Percentiles rank a stretch among this genome's conserved stretches.
These are phyloP conservation scores for Aulostomus chinensis DNA, from an alignment of 2,797 vertebrate genomes.

Conservation along the genomic window DNA sequence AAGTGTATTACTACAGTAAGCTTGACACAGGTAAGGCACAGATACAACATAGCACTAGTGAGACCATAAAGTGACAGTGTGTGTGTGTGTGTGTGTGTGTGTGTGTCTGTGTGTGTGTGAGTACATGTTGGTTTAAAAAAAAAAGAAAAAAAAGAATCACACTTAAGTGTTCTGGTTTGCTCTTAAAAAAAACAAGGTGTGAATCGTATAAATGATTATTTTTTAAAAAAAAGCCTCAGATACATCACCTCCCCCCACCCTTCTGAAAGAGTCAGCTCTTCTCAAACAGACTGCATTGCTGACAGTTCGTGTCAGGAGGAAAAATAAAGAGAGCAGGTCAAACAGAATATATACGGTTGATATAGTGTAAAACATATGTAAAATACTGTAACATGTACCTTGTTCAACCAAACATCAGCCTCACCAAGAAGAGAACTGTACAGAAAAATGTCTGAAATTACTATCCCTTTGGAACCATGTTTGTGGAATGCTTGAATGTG, in stretches of 20 bases:
- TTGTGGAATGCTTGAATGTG: too few species aligned
- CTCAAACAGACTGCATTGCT: slow-evolving; percentile 14
- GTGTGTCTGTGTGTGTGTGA: too few species aligned
- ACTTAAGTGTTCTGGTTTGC: too few species aligned
- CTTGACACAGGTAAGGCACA: slow-evolving; percentile 59
- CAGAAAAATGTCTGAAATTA: neutral
- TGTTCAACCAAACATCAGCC: slow-evolving; percentile 12
- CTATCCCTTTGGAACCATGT: slow-evolving; percentile 17
- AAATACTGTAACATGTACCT: slow-evolving; percentile 35
- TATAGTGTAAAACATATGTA: slow-evolving; percentile 10
- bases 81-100: slow-evolving; percentile 21
- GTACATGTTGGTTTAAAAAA: slow-evolving; percentile 7
- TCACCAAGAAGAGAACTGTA: neutral
- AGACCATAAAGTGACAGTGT: slow-evolving; percentile 45
- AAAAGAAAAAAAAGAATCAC: too few species aligned
- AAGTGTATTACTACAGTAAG: slow-evolving; percentile 15
- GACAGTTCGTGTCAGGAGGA: slow-evolving; percentile 18
- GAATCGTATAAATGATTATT: too few species aligned
- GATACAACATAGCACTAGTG: slow-evolving; percentile 31
- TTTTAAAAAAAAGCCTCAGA: too few species aligned
- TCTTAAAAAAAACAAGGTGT: too few species aligned
- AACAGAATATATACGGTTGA: slow-evolving; percentile 14
- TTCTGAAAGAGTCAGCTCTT: slow-evolving; percentile 21
- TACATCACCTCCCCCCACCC: neutral
- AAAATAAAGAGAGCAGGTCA: slow-evolving; percentile 18